Conservation (phyloP, 1,140 invertebrate genomes). For the Linepithema humile region DNA sequence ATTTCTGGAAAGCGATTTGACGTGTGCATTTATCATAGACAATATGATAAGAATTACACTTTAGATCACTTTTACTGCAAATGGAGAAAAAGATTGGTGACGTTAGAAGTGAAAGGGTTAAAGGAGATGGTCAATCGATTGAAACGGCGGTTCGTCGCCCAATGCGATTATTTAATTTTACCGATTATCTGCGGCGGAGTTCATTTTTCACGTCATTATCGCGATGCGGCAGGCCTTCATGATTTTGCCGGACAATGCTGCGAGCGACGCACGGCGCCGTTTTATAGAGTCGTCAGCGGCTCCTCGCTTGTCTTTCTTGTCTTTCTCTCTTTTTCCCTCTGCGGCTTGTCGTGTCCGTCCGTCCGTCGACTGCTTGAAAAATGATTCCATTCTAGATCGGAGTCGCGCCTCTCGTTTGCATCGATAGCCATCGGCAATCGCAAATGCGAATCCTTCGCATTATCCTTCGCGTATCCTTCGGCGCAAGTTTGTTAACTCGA, state of each 20-base stretch:
- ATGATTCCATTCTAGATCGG: conserved; percentile 56
- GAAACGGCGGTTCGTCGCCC: conserved; percentile 18
- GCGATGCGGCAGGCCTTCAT: conserved; percentile 57
- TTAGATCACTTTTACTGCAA: not conserved
- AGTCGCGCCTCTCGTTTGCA: conserved; percentile 51
- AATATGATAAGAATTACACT: not conserved
- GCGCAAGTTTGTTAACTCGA: conserved; percentile 49
- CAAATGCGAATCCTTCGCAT: conserved; percentile 8
- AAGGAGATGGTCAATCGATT: conserved; percentile 64
- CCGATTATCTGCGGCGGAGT: conserved; percentile 60
- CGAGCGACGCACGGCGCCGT: conserved; percentile 21
- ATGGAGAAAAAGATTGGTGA: not conserved
- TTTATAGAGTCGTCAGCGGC: conserved; percentile 66
- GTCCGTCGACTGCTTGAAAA: conserved; percentile 40
- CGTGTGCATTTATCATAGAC: no score
- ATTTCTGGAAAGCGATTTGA: not conserved
- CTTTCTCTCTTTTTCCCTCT: not conserved
- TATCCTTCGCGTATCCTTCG: conserved; percentile 3
- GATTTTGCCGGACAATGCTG: conserved; percentile 52
- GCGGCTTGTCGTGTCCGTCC: not conserved
- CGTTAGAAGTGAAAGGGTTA: conserved; percentile 8
- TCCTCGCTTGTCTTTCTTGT: not conserved
- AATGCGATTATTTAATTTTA: conserved; percentile 67
- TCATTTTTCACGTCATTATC: conserved; percentile 70
- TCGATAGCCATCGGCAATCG: conserved; percentile 42